Evolutionary conservation across 2,888 invertebrate genomes (phyloP).

Genomic region (Disparrhopalites patrizii): DNA sequence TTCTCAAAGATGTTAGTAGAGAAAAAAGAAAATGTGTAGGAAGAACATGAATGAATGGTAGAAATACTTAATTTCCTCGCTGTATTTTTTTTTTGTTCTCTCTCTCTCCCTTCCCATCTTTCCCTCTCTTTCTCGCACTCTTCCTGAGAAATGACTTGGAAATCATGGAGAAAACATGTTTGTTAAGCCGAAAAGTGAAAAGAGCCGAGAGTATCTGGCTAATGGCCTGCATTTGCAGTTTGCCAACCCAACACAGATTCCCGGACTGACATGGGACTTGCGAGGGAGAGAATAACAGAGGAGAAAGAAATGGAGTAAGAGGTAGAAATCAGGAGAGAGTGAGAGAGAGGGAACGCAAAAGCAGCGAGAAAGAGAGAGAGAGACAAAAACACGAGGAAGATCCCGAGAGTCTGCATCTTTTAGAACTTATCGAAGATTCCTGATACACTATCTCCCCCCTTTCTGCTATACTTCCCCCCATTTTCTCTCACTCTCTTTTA

Average conservation of each 20-base stretch:
- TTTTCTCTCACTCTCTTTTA: neutral
- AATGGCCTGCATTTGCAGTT: conserved; percentile 36
- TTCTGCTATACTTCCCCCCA: neutral
- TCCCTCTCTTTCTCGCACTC: neutral
- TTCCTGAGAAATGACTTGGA: conserved; percentile 39
- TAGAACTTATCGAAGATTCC: conserved; percentile 24
- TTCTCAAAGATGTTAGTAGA: no score
- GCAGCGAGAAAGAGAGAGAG: conserved; percentile 2
- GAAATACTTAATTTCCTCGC: conserved; percentile 7
- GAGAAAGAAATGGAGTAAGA: no score
- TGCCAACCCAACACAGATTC: neutral
- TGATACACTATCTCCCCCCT: conserved; percentile 21
- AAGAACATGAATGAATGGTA: conserved; percentile 7
- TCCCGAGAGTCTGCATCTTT: conserved; percentile 6
- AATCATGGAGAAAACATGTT: conserved; percentile 40
- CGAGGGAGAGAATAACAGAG: neutral
- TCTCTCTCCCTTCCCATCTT: conserved; percentile 7
- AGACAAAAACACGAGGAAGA: conserved; percentile 1
- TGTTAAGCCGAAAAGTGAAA: conserved; percentile 40
- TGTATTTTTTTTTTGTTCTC: neutral
- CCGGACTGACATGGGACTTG: neutral
- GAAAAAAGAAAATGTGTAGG: conserved; percentile 1
- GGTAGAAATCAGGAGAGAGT: no score
- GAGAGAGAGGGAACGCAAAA: no score
- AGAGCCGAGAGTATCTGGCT: conserved; percentile 27